These are phyloP conservation scores for Bombylius discolor DNA, from an alignment of 2,888 invertebrate species.

Conservation along the genomic window DNA sequence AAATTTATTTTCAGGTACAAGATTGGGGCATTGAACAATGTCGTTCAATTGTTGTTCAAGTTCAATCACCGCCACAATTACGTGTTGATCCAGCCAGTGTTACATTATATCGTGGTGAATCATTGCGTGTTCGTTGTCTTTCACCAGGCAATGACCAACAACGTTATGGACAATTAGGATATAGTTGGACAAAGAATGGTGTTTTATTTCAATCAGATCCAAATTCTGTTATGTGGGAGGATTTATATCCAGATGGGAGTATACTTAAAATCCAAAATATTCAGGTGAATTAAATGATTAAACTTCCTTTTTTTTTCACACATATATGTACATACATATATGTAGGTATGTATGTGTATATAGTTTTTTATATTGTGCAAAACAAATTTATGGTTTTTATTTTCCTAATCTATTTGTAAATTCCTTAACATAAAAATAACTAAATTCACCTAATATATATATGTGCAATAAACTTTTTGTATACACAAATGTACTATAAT, in stretches of 20 bases:
- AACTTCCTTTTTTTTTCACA: background rate
- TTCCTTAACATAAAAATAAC: no score
- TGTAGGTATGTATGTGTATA: no score
- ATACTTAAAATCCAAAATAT: slow-evolving; percentile 65
- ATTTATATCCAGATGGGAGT: slow-evolving; percentile 70
- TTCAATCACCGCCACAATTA: slow-evolving; percentile 48
- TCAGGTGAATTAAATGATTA: slow-evolving; percentile 42
- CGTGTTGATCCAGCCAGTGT: slow-evolving; percentile 53
- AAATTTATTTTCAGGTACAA: slow-evolving; percentile 44
- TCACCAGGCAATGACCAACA: slow-evolving; percentile 48
- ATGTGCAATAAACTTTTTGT: no score
- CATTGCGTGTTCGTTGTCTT: slow-evolving; percentile 42
- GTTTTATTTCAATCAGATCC: slow-evolving; percentile 59
- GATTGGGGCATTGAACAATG: slow-evolving; percentile 56
- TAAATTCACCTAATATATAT: no score
- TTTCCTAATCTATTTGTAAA: no score
- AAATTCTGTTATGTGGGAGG: slow-evolving; percentile 70
- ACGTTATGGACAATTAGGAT: slow-evolving; percentile 54
- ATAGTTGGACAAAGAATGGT: slow-evolving; percentile 72
- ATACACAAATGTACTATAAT: no score
- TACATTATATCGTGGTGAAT: slow-evolving; percentile 44
- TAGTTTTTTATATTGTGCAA: no score
- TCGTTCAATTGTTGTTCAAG: slow-evolving; percentile 44
- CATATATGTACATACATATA: no score
- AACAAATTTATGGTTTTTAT: no score